phyloP scores from a whole-genome alignment of 2,113 vertebrate species.

The Psilopogon haemacephalus region DNA sequence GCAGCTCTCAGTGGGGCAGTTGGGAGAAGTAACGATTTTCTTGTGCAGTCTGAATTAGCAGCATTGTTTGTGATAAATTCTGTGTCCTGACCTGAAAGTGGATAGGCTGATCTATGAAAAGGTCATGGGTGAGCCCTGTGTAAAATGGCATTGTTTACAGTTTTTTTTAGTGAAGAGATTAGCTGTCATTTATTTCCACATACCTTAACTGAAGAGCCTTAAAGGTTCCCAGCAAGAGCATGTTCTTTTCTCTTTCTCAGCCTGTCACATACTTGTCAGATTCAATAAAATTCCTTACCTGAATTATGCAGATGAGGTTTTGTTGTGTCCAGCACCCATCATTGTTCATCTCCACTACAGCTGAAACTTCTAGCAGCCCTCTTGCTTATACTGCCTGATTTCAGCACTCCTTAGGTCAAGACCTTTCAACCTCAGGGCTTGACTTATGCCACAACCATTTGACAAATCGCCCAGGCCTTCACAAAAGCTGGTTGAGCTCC shows the following conservation, averaged over 20 bases:
- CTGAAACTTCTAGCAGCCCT: constrained; percentile 84
- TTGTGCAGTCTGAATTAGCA: constrained; percentile 38
- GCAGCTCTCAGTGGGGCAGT: neutral
- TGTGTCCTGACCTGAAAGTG: constrained; percentile 65
- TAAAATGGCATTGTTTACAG: constrained; percentile 94
- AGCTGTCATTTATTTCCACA: constrained; percentile 93
- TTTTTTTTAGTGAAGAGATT: constrained; percentile 94
- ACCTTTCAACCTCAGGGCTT: constrained; percentile 98
- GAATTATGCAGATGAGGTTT: constrained; percentile 96
- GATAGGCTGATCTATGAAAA: constrained; percentile 71
- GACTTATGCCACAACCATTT: constrained; percentile 97
- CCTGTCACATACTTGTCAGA: constrained; percentile 95
- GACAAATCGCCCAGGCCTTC: constrained; percentile 90
- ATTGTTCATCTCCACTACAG: constrained; percentile 89
- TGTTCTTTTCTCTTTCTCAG: constrained; percentile 84
- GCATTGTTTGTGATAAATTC: constrained; percentile 61
- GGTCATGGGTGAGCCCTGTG: constrained; percentile 83
- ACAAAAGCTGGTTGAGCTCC: constrained; percentile 89
- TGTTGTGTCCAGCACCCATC: constrained; percentile 84
- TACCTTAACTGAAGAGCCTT: constrained; percentile 81
- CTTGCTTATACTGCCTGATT: constrained; percentile 84
- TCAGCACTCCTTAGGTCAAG: constrained; percentile 93
- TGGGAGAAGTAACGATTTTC: constrained; percentile 49
- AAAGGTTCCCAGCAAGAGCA: constrained; percentile 82
- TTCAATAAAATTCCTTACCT: constrained; percentile 98